Base-by-base conservation (phyloP, 35 echinoderm and acorn worm species). In the Nesometra sesokonis region DNA sequence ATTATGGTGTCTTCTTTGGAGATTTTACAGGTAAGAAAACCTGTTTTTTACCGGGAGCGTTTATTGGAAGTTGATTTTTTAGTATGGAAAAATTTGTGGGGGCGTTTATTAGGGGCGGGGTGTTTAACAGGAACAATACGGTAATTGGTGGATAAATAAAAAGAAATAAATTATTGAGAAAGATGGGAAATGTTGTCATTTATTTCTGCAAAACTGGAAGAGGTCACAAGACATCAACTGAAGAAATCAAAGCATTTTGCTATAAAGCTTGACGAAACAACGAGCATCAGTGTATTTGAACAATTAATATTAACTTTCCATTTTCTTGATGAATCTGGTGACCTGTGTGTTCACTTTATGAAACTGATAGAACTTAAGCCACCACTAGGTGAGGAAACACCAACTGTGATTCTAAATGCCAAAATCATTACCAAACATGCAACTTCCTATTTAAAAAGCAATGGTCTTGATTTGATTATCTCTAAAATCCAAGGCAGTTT, bases 341-440 rank as follows among this genome's bases (percentile, higher is more conserved):
- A 89, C 15, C 80, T n/a, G n/a, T 30, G 30, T 46, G 87, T 89
- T 21, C 83, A 76, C 76, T 83, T 89, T 83, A 33, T 83, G 31
- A 89, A 89, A 33, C 79, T 89, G 32, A 47, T 89, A 52, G 87
- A 83, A 35, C 47, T 89, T 40, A 80, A 89, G 30, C 80, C 85
- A 78, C 67, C 34, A 38, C 32, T 67, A 30, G 85, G 33, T 78
- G 67, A 77, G 32, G 76, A 30, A 35, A 38, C 76, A 35, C 40
- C 39, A 32, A 77, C 21, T 76, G 77, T 78, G 13, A 36, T 76
- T 35, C 77, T 89, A 21, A 89, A 89, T 89, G 87, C 87, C 34
- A 80, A 89, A 35, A 81, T 46, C 19, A 82, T 89, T 34, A 89
- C 87, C 21, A 89, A 82, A 32, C 80, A 81, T 17, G 87, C 84